Base-by-base conservation (phyloP, 2,113 vertebrate genomes). In the Gadus macrocephalus region DNA sequence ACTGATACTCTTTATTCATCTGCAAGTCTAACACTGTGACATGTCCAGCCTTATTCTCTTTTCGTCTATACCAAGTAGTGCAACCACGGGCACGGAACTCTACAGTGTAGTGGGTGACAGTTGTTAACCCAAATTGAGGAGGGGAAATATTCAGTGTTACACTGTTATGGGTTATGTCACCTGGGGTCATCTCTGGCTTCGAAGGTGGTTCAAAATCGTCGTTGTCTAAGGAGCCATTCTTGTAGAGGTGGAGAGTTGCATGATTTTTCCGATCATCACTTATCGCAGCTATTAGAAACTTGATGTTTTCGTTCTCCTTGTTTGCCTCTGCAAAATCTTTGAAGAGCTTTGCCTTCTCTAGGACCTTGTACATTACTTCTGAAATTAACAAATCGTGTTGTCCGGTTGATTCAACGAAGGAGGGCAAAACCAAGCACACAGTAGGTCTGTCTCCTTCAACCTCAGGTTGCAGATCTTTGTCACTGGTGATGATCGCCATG, bases 401-500 rank as follows among this genome's bases (percentile, higher is more conserved):
- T 64, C 22, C 15, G 12, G 25, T 16, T 64, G 31, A n/a, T n/a
- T n/a, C n/a, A n/a, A n/a, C 78, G 35, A 85, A 38, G 15, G 80
- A 87, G 31, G 85, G 79, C 56, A 84, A 85, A 3, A 73, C 62
- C 27, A 84, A 82, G 25, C 78, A 78, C n/a, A 87, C 19, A 0
- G 49, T 69, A 3, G 66, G 56, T 0, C 15, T n/a, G 55, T 14
- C 19, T 8, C 15, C 27, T 73, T 71, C 15, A 53, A 0, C 22
- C 49, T 77, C 72, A 0, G 25, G 2, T 2, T 69, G 0, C 0
- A 72, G 69, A 2, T 2, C 1, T 11, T 0, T 61, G 12, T 35
- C 2, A 31, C 28, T 31, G 28, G 28, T 31, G 28, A 31, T 4
- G 28, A 31, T 31, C 28, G 28, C 4, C 28, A 31, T 31, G 28